Evolutionary conservation across 2,113 vertebrate species (phyloP).

Genomic region (Sander lucioperca): DNA sequence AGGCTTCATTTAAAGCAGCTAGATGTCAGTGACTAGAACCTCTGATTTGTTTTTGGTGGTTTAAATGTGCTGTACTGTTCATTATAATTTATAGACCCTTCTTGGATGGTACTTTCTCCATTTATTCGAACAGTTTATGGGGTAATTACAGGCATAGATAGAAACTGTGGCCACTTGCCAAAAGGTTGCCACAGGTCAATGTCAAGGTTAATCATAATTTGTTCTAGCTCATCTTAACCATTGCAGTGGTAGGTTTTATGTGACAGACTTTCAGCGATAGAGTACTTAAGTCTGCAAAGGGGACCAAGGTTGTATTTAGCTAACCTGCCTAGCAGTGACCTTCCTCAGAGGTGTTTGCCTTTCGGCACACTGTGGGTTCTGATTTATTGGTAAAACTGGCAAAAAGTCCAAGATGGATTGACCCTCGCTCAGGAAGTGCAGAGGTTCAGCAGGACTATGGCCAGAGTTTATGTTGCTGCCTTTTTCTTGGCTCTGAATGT

Average conservation of each 20-base stretch:
- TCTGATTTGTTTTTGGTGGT: slow-evolving; percentile 38
- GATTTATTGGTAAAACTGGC: slow-evolving; percentile 63
- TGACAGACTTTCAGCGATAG: slow-evolving; percentile 6
- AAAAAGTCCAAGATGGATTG: slow-evolving; percentile 55
- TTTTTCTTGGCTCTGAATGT: slow-evolving; percentile 62
- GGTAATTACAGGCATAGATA: slow-evolving; percentile 48
- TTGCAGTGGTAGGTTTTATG: slow-evolving; percentile 47
- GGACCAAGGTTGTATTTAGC: slow-evolving; percentile 43
- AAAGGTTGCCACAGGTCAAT: slow-evolving; percentile 36
- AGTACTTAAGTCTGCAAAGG: slow-evolving; percentile 35
- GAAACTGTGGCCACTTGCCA: slow-evolving; percentile 38
- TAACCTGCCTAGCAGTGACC: slow-evolving; percentile 44
- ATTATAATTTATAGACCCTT: slow-evolving; percentile 16
- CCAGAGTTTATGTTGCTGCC: slow-evolving; percentile 56
- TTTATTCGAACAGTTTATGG: slow-evolving; percentile 50
- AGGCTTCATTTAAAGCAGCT: slow-evolving; percentile 42
- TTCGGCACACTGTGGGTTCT: slow-evolving; percentile 35
- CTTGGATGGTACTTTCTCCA: slow-evolving; percentile 4
- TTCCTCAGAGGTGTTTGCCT: slow-evolving; percentile 28
- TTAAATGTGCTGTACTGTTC: slow-evolving; percentile 19
- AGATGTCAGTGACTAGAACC: slow-evolving; percentile 28
- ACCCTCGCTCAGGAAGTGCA: slow-evolving; percentile 39
- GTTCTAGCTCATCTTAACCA: not conserved
- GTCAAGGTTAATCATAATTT: slow-evolving; percentile 51
- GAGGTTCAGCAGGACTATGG: slow-evolving; percentile 35